Conservation (phyloP, 2,888 invertebrate genomes). For the Ichneumon xanthorius region DNA sequence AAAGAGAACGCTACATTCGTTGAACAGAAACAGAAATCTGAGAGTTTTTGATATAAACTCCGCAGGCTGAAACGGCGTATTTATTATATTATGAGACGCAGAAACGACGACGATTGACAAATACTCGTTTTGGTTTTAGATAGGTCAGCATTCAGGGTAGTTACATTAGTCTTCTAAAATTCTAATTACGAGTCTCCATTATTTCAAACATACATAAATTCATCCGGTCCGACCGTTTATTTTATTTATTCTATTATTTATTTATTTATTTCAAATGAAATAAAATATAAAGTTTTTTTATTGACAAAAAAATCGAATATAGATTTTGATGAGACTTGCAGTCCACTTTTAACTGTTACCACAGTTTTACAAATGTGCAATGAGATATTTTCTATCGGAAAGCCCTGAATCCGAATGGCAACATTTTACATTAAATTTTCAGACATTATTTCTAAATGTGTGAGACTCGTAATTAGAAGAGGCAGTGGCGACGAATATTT, state of each 20-base stretch:
- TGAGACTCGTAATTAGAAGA: slow-evolving; percentile 80
- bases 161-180: slow-evolving; percentile 71
- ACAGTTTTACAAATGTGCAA: slow-evolving; percentile 12
- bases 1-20: slow-evolving; percentile 84
- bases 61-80: slow-evolving; percentile 80
- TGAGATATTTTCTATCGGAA: slow-evolving; percentile 6
- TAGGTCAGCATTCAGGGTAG: slow-evolving; percentile 85
- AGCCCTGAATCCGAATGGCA: not conserved
- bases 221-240: not conserved
- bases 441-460: not conserved
- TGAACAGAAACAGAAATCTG: slow-evolving; percentile 82
- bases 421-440: not conserved
- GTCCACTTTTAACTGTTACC: not conserved
- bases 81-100: slow-evolving; percentile 78
- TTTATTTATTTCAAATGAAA: not conserved
- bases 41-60: slow-evolving; percentile 82
- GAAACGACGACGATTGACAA: slow-evolving; percentile 72
- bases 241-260: not conserved
- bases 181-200: slow-evolving; percentile 79
- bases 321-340: not conserved
- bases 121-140: slow-evolving; percentile 77
- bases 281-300: not conserved
- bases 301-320: not conserved
- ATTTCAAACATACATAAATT: not conserved
- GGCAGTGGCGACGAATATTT: slow-evolving; percentile 79